phyloP scores from a whole-genome alignment of 2,113 vertebrate species.

The Romanogobio albipinnatus region DNA sequence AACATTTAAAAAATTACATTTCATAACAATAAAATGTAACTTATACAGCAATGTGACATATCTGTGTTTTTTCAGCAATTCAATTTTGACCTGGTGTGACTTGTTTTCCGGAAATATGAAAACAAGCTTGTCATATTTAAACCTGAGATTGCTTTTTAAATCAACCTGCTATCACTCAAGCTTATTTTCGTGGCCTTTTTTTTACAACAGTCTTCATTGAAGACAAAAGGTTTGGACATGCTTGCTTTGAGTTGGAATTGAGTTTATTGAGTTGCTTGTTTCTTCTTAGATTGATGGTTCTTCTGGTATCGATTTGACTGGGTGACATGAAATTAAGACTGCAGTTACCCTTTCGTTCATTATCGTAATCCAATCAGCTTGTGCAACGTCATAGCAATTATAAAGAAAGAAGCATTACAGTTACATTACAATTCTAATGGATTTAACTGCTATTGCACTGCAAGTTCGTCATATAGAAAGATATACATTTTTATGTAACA shows the following conservation, averaged over 20 bases:
- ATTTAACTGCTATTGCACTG: neutral
- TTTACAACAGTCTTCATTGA: neutral
- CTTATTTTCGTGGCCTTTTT: neutral
- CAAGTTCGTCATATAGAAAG: neutral
- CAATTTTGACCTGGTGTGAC: neutral
- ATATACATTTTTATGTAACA: neutral
- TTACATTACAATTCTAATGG: neutral
- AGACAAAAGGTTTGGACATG: neutral
- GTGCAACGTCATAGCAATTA: neutral
- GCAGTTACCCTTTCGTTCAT: neutral
- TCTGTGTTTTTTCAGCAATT: neutral
- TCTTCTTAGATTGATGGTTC: neutral
- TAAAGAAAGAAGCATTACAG: neutral
- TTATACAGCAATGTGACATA: neutral
- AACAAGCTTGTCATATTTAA: neutral
- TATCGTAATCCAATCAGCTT: neutral
- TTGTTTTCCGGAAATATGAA: neutral
- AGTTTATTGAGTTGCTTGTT: neutral
- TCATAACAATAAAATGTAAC: neutral
- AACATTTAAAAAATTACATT: neutral
- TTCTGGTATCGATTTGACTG: neutral
- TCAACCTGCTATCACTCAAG: neutral
- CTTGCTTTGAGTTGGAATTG: conserved; percentile 2
- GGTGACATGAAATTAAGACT: neutral
- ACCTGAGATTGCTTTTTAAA: neutral